A percentile compares a stretch with the other conserved stretches of the same genome.
Evolutionary conservation across 2,113 vertebrate genomes (phyloP).

Genomic region (Heterochromis multidens): DNA sequence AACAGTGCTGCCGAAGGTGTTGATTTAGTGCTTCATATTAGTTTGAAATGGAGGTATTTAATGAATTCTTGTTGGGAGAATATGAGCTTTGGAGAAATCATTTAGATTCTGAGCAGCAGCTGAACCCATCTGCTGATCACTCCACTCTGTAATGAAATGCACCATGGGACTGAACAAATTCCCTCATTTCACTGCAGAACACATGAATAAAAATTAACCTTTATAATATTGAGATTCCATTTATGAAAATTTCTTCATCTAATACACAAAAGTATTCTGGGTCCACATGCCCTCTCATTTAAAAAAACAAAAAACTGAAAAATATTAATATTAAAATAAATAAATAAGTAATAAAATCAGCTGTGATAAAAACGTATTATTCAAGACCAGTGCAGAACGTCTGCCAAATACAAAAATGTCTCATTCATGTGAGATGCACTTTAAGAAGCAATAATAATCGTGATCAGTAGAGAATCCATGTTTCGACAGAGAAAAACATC

Average conservation of each 20-base stretch:
- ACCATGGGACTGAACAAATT: background rate
- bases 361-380: background rate
- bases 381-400: background rate
- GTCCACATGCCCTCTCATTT: background rate
- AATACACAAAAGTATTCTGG: constrained; percentile 26
- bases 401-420: background rate
- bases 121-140: constrained; percentile 53
- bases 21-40: constrained; percentile 27
- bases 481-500: background rate
- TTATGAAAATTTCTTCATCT: constrained; percentile 33
- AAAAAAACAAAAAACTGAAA: background rate
- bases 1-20: background rate
- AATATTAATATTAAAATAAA: background rate
- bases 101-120: constrained; percentile 48
- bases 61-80: constrained; percentile 42
- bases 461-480: background rate
- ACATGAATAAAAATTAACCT: constrained; percentile 54
- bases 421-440: background rate
- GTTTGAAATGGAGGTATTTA: constrained; percentile 29
- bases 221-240: constrained; percentile 23
- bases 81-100: constrained; percentile 47
- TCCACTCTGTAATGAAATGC: constrained; percentile 54
- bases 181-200: constrained; percentile 3
- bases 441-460: background rate
- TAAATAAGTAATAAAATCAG: background rate